These are phyloP conservation scores for Hymenopus coronatus DNA, from an alignment of 2,888 invertebrate genomes.

Conservation along the genomic window DNA sequence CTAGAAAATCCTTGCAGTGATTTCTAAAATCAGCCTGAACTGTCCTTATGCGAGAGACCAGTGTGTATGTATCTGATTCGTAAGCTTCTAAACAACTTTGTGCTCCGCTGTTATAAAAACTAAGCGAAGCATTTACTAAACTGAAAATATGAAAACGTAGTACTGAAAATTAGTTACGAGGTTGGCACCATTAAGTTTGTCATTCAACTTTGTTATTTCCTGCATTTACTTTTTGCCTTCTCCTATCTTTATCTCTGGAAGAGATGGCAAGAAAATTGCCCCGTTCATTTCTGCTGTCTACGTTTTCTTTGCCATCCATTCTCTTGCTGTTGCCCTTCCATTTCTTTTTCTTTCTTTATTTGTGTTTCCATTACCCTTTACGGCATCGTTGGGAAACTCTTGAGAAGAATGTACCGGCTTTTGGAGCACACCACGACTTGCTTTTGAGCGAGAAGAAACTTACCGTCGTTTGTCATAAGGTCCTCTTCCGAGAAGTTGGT, in stretches of 20 bases:
- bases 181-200: not conserved
- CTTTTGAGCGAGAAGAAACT: not conserved
- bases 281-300: not conserved
- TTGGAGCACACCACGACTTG: not conserved
- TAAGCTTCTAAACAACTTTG: no score
- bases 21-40: no score
- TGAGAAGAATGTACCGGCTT: not conserved
- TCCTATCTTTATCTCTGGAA: not conserved
- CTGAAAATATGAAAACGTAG: not conserved
- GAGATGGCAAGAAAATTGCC: not conserved
- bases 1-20: no score
- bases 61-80: no score
- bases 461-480: not conserved
- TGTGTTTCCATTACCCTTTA: not conserved
- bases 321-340: not conserved
- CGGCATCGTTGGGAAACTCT: not conserved
- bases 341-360: not conserved
- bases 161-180: not conserved
- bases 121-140: not conserved
- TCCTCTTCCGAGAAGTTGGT: not conserved
- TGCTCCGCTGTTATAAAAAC: not conserved
- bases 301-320: not conserved
- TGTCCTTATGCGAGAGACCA: no score
- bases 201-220: not conserved
- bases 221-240: not conserved